Percentiles rank a stretch among this genome's conserved stretches.
Conservation (phyloP, 2,797 vertebrate genomes). For the Garrulus glandarius region DNA sequence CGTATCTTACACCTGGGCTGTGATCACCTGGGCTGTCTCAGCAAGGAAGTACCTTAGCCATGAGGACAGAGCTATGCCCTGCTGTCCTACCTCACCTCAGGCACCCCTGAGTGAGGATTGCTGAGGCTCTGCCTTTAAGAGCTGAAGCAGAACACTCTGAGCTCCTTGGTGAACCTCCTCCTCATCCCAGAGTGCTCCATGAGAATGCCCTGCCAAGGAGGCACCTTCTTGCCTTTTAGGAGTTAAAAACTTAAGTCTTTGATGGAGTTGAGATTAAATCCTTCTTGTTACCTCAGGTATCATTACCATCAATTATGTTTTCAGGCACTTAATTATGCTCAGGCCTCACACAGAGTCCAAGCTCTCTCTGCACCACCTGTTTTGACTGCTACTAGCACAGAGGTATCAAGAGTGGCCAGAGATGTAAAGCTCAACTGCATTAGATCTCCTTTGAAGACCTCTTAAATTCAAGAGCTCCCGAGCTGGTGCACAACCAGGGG, state of each 20-base stretch:
- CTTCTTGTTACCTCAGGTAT: background rate
- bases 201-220: background rate
- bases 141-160: accelerated
- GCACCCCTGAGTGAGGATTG: background rate
- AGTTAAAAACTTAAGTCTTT: background rate
- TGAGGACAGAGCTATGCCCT: background rate
- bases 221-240: background rate
- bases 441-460: background rate
- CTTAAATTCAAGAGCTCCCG: background rate
- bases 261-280: background rate
- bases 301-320: background rate
- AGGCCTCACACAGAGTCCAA: background rate
- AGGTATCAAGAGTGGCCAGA: background rate
- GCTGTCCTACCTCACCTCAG: background rate
- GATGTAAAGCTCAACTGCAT: background rate
- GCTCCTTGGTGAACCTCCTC: background rate
- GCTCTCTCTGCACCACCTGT: background rate
- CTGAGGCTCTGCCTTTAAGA: background rate
- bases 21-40: background rate
- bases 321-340: slow-evolving; percentile 23
- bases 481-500: background rate
- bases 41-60: background rate
- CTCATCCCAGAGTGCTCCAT: background rate
- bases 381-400: background rate
- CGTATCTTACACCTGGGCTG: accelerated